phyloP scores from a whole-genome alignment of 2,797 vertebrate species.

The Sebastolobus alascanus region DNA sequence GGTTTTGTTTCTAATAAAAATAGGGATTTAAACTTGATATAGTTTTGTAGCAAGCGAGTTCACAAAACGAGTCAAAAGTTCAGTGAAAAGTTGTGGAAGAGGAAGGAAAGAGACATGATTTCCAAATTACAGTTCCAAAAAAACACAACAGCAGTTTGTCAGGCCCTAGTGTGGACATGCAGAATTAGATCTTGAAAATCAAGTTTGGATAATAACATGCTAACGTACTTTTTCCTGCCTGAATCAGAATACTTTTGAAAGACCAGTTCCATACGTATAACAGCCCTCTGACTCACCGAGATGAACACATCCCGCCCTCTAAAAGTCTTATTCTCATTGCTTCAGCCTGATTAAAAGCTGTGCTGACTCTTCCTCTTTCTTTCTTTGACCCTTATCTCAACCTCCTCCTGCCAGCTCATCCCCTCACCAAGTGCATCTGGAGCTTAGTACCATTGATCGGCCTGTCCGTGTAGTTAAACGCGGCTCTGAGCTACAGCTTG shows the following conservation, averaged over 20 bases:
- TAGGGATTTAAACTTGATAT: background rate
- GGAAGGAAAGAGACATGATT: background rate
- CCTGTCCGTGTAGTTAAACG: background rate
- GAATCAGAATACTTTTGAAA: background rate
- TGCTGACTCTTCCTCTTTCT: constrained; percentile 7
- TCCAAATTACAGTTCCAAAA: background rate
- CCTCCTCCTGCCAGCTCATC: constrained; percentile 20
- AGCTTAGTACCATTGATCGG: background rate
- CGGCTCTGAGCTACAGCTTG: constrained; percentile 1
- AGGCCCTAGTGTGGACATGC: background rate
- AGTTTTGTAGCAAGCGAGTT: background rate
- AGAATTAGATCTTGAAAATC: background rate
- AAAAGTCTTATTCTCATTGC: constrained; percentile 20
- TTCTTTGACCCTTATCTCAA: constrained; percentile 1
- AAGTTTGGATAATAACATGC: background rate
- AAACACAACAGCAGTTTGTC: background rate
- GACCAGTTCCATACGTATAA: background rate
- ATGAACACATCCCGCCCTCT: constrained; percentile 7
- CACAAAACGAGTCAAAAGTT: background rate
- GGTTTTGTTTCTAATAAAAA: background rate
- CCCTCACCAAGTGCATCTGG: background rate
- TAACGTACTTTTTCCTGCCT: background rate
- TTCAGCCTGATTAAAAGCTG: background rate
- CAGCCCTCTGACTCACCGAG: background rate
- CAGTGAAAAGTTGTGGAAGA: background rate